phyloP scores from a whole-genome alignment of 2,888 invertebrate species.

The Lasioglossum pauxillum region DNA sequence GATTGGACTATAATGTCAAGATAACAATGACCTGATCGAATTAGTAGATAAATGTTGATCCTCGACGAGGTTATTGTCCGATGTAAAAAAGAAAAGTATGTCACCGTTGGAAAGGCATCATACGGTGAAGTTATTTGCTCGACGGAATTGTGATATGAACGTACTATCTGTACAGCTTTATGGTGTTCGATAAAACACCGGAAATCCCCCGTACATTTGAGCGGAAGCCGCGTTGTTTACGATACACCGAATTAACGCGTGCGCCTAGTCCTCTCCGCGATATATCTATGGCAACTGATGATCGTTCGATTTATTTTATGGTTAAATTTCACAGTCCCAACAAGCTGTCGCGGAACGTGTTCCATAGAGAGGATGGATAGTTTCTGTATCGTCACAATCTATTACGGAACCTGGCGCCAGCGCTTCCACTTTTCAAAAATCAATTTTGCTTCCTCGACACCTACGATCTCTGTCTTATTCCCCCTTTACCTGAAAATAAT shows the following conservation, averaged over 20 bases:
- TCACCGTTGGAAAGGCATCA: conserved; percentile 12
- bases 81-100: neutral
- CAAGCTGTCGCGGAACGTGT: conserved; percentile 15
- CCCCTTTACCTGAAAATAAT: neutral
- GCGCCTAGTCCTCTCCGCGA: conserved; percentile 23
- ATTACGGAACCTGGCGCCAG: neutral
- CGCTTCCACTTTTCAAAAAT: neutral
- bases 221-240: conserved; percentile 48
- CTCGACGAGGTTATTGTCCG: neutral
- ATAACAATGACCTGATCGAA: neutral
- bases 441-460: conserved; percentile 8
- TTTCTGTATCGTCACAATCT: conserved; percentile 31
- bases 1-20: neutral
- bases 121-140: conserved; percentile 21
- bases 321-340: conserved; percentile 16
- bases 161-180: conserved; percentile 32
- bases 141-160: conserved; percentile 32
- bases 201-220: conserved; percentile 49
- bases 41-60: neutral
- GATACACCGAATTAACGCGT: conserved; percentile 52
- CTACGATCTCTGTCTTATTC: neutral
- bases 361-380: conserved; percentile 17
- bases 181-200: conserved; percentile 45
- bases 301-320: conserved; percentile 49
- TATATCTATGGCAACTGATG: conserved; percentile 44